Evolutionary conservation across 2,113 vertebrate genomes (phyloP).

Genomic region (Microcebus griseorufus): DNA sequence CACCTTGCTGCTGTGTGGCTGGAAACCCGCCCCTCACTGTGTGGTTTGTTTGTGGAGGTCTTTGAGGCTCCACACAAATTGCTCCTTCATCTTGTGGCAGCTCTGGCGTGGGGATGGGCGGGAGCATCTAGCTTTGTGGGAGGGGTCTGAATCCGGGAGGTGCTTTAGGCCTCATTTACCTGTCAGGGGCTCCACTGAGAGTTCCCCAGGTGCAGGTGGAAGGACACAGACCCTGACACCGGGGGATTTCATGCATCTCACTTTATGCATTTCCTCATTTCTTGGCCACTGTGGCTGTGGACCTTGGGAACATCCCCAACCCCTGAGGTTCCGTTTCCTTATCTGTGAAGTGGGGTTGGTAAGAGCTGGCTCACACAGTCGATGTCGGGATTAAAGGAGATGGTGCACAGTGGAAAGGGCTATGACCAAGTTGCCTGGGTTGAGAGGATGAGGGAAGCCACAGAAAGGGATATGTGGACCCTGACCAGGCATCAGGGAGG

Average conservation of each 20-base stretch:
- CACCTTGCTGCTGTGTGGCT: slow-evolving; percentile 32
- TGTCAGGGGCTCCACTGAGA: neutral
- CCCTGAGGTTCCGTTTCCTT: neutral
- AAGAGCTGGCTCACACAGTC: accelerated
- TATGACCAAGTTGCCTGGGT: neutral
- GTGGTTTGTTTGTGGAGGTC: neutral
- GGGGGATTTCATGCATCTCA: accelerated
- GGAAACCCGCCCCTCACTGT: neutral
- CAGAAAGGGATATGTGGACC: neutral
- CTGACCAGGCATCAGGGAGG: neutral
- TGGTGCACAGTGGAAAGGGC: neutral
- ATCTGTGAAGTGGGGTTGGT: neutral
- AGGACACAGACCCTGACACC: neutral
- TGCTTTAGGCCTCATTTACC: neutral
- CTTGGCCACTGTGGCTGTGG: neutral
- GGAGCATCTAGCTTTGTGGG: neutral
- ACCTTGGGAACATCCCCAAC: accelerated
- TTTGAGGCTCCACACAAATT: neutral
- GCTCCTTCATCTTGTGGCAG: slow-evolving; percentile 13
- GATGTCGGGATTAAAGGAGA: neutral
- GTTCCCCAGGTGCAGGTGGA: no score
- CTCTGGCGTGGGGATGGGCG: neutral
- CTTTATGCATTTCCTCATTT: neutral
- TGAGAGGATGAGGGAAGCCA: neutral
- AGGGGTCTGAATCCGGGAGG: neutral